Evolutionary conservation across 2,797 vertebrate genomes (phyloP).

Genomic region (Craterocephalus amniculus): DNA sequence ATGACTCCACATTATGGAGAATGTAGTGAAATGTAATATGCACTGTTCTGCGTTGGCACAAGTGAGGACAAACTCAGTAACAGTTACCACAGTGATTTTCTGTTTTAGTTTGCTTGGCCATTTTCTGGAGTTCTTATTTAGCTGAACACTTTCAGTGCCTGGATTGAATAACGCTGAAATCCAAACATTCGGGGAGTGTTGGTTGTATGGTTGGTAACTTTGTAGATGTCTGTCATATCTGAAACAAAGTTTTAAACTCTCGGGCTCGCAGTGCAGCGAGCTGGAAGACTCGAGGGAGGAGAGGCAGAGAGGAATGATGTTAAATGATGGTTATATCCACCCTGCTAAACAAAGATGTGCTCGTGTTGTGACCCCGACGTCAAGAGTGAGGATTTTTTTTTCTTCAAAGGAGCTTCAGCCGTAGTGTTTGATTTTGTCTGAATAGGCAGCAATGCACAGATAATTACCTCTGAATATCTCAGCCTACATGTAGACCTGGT

Average conservation of each 20-base stretch:
- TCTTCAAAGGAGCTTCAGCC: conserved; percentile 48
- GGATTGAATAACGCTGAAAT: conserved; percentile 38
- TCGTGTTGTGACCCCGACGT: conserved; percentile 52
- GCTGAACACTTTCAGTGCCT: conserved; percentile 21
- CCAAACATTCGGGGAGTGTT: conserved; percentile 31
- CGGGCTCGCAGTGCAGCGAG: conserved; percentile 34
- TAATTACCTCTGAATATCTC: no score
- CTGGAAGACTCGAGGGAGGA: conserved; percentile 43
- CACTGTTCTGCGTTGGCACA: conserved; percentile 59
- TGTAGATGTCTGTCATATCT: no score
- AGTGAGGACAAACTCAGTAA: conserved; percentile 36
- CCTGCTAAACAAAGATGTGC: conserved; percentile 50
- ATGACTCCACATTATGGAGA: conserved; percentile 71
- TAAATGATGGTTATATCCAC: conserved; percentile 57
- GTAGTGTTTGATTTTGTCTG: conserved; percentile 51
- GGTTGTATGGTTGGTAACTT: neutral
- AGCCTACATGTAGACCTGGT: no score
- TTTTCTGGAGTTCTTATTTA: conserved; percentile 32
- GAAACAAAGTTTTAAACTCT: conserved; percentile 34
- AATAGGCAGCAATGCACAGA: neutral
- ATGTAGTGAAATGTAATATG: conserved; percentile 74
- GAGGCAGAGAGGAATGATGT: conserved; percentile 50
- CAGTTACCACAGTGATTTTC: conserved; percentile 58
- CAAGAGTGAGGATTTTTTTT: conserved; percentile 44
- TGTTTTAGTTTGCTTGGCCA: conserved; percentile 45